These are phyloP conservation scores for Hirtodrosophila duncani DNA, from an alignment of 2,888 invertebrate species.

Conservation along the genomic window DNA sequence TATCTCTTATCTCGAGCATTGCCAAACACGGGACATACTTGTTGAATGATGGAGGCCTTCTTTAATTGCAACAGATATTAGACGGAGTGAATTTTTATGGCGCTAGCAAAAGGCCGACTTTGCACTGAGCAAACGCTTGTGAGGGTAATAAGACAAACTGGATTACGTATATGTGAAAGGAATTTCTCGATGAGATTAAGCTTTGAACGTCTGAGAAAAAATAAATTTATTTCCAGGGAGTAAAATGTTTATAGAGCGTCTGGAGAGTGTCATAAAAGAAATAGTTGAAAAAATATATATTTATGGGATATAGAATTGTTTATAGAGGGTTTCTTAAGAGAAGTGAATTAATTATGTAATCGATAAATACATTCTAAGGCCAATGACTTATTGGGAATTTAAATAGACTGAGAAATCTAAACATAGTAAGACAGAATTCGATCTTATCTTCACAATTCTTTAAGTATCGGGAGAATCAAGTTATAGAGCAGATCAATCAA, in stretches of 20 bases:
- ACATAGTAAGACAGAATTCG: too few species aligned
- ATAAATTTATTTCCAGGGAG: constrained; percentile 7
- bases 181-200: constrained; percentile 26
- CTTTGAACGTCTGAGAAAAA: constrained; percentile 18
- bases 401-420: too few species aligned
- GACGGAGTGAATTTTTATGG: constrained; percentile 58
- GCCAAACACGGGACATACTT: constrained; percentile 43
- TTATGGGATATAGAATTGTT: constrained; percentile 10
- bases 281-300: constrained; percentile 17
- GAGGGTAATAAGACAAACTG: too few species aligned
- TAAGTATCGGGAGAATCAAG: too few species aligned
- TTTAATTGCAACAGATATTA: constrained; percentile 56
- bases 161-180: constrained; percentile 1
- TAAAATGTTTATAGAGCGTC: constrained; percentile 18
- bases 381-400: too few species aligned
- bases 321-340: too few species aligned
- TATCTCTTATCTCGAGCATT: constrained; percentile 47
- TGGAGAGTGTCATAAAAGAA: constrained; percentile 15
- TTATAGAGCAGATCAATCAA: too few species aligned
- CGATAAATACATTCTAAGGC: too few species aligned
- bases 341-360: too few species aligned
- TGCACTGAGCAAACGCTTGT: constrained; percentile 63
- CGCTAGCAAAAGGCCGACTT: constrained; percentile 49
- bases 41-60: constrained; percentile 54
- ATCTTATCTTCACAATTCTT: too few species aligned